Base-by-base conservation (phyloP, 1,140 invertebrate genomes). In the Bacillus rossius region DNA sequence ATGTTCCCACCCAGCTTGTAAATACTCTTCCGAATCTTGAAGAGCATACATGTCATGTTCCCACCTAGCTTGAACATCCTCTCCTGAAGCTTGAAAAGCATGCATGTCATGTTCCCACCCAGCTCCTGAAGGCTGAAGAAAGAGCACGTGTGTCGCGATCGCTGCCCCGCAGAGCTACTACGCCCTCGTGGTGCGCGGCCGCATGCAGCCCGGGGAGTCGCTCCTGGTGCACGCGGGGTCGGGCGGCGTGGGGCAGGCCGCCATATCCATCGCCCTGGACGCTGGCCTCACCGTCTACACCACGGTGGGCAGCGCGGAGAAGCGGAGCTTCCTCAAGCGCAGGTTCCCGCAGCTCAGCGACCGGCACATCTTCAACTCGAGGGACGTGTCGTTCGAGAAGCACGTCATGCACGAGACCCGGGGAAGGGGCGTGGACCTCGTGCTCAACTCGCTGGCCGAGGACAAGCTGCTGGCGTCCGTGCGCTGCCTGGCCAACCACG, bases 191-290 rank as follows among this genome's bases (percentile, higher is more conserved):
- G 84, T 95, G 25, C 81, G 96, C 63, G 96, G 94, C 41, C 75
- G 83, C 61, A 84, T 99, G 76, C 81, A 81, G 67, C 78, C 81
- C 55, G 94, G 93, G 3, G 92, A 98, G 67, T 82, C 80, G 34
- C 81, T 98, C 20, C 80, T 99, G 1, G 89, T 99, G 63, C 96
- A 99, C 71, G 93, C 96, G 53, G 96, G 96, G 61, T 89, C 91
- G 64, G 96, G 96, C 62, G 96, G 94, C 66, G 94, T 98, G 20
- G 96, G 96, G 7, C 92, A 96, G 77, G 94, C 94, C 7, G 92
- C 94, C 59, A 97, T 98, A 65, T 80, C 91, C 5, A 92, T 99
- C 67, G 93, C 94, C 25, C 76, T 98, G 7, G 82, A 88, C 67
- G 83, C 88, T 74, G 91, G 91, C 13, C 89, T 92, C 73, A 82